These are phyloP conservation scores for Muscidifurax raptorellus DNA, from an alignment of 1,140 invertebrate genomes.

Conservation along the genomic window DNA sequence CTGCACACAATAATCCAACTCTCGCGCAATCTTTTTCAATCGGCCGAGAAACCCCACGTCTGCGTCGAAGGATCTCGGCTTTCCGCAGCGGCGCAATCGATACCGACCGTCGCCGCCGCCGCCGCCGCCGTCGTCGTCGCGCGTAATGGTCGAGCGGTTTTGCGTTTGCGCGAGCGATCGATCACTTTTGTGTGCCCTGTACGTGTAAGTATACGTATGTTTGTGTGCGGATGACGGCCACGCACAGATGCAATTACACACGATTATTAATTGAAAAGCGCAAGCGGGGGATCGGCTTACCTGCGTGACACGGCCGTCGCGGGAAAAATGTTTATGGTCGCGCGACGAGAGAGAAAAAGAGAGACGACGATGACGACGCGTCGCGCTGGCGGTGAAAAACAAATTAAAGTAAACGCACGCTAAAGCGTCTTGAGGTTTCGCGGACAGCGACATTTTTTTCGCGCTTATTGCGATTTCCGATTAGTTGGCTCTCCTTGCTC, in stretches of 20 bases:
- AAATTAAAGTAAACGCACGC: constrained; percentile 40
- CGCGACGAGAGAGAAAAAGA: no score
- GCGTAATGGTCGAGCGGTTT: constrained; percentile 66
- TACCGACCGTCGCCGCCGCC: constrained; percentile 56
- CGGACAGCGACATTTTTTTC: not conserved
- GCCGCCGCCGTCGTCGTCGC: constrained; percentile 53
- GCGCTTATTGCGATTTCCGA: no score
- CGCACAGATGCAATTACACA: constrained; percentile 50
- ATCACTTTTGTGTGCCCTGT: constrained; percentile 30
- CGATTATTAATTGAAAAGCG: constrained; percentile 50
- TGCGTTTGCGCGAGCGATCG: constrained; percentile 57
- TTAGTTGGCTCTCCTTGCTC: no score
- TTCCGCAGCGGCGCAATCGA: constrained; percentile 65
- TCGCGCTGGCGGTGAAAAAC: not conserved
- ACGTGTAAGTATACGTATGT: not conserved
- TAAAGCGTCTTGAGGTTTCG: constrained; percentile 47
- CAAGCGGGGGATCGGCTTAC: constrained; percentile 37
- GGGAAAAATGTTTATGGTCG: constrained; percentile 49
- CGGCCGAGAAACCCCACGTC: constrained; percentile 65
- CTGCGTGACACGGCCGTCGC: not conserved
- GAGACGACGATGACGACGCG: not conserved
- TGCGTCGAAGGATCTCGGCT: constrained; percentile 54
- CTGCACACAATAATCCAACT: not conserved
- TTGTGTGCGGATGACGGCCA: not conserved
- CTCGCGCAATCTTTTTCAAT: constrained; percentile 50